Evolutionary conservation across 2,113 vertebrate species (phyloP).

Genomic region (Hypocryptadius cinnamomeus): DNA sequence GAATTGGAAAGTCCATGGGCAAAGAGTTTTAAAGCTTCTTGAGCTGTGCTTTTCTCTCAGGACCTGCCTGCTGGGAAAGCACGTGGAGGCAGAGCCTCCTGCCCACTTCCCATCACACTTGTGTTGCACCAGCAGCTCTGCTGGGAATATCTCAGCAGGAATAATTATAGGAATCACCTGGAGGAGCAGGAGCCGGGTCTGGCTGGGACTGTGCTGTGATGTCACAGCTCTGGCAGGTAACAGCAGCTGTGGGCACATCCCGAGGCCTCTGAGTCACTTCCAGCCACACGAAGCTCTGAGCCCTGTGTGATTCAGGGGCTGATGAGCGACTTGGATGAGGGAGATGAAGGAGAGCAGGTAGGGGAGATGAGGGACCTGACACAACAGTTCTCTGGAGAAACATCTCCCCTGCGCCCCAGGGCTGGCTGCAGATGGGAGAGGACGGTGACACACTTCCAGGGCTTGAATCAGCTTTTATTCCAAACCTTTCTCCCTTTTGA

Average conservation of each 20-base stretch:
- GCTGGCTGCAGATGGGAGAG: neutral
- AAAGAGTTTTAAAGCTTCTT: neutral
- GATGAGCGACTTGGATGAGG: neutral
- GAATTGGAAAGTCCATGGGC: neutral
- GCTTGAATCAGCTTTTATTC: neutral
- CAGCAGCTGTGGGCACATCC: neutral
- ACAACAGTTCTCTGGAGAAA: accelerated
- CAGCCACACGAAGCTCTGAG: neutral
- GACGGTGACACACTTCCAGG: neutral
- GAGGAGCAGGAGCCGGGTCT: neutral
- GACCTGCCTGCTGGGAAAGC: neutral
- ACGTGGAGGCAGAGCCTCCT: neutral
- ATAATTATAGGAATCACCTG: neutral
- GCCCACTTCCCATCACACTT: neutral
- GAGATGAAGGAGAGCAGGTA: neutral
- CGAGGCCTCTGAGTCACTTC: neutral
- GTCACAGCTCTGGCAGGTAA: neutral
- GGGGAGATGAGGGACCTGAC: neutral
- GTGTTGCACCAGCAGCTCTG: neutral
- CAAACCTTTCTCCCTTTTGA: neutral
- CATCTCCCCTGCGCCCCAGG: accelerated
- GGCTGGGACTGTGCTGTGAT: neutral
- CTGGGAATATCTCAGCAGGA: neutral
- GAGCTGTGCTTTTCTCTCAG: neutral
- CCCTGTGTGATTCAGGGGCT: neutral